Evolutionary conservation across 2,888 invertebrate genomes (phyloP), one percentile per base, ranked within the genome.

Genomic region (Calliscelio sp.): DNA sequence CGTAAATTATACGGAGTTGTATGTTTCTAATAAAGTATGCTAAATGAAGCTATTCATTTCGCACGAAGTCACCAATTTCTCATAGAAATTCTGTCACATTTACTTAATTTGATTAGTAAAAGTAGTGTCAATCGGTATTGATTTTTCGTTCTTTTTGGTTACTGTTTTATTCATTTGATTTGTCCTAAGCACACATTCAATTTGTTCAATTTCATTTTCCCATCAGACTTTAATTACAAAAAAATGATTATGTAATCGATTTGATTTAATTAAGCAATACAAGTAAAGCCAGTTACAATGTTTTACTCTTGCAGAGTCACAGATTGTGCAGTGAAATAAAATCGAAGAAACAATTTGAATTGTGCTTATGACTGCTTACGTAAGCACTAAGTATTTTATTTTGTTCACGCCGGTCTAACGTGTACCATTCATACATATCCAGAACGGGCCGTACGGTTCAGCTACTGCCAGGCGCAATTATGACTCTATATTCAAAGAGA

Each of bases 391-490:
- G 70, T 78, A 75, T 75, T 78, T 85, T 85, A 79, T 85, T 82
- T 74, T 38, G 55, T 81, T 61, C 88, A 86, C 81, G 85, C 84
- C 86, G 84, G 84, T 85, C 74, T 83, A 77, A 78, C 87, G 79
- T 59, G 70, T 66, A 87, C 89, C 87, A 90, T 90, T 91, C 90
- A 90, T 89, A 88, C 85, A 91, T 93, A 93, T 93, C 93, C 93
- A 93, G 93, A 93, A 93, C 92, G 93, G 93, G 93, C 92, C 93
- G 91, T 89, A 92, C 92, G 93, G 92, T 93, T 92, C 91, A 92
- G 90, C 91, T 90, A 89, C 88, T 89, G 90, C 89, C 89, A 88
- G 88, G 88, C 86, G 86, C 81, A 80, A 78, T 79, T 81, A 65
- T 79, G 44, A 83, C 22, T 79, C 63, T 61, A 70, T 77, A 75